Percentiles rank a stretch among this genome's conserved stretches.
phyloP scores from a whole-genome alignment of 2,888 invertebrate species.

The Drosophila nr. medialis region DNA sequence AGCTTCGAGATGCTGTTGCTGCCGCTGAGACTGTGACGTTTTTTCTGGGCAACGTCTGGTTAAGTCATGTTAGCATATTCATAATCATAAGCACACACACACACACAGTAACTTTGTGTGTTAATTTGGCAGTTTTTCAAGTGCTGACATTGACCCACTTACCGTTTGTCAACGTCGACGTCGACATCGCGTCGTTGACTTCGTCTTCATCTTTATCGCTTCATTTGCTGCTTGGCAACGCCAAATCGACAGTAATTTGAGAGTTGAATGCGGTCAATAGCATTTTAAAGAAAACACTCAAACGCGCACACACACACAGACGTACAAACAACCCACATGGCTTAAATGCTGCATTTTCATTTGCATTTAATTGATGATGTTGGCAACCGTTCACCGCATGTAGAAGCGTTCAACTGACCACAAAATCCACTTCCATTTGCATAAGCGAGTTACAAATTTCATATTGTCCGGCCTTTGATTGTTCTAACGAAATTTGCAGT shows the following conservation, averaged over 20 bases:
- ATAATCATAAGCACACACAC: constrained; percentile 5
- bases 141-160: constrained; percentile 82
- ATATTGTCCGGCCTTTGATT: constrained; percentile 20
- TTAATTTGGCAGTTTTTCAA: constrained; percentile 78
- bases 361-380: constrained; percentile 36
- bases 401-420: constrained; percentile 13
- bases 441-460: constrained; percentile 49
- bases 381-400: neutral
- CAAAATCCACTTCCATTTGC: constrained; percentile 40
- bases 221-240: constrained; percentile 51
- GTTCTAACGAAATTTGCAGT: constrained; percentile 16
- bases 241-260: constrained; percentile 22
- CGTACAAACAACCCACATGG: constrained; percentile 1
- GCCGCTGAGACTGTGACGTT: constrained; percentile 30
- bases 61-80: constrained; percentile 30
- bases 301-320: neutral
- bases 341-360: constrained; percentile 8
- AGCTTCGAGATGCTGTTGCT: constrained; percentile 29
- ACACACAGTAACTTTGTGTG: constrained; percentile 35
- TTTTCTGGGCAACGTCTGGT: constrained; percentile 40
- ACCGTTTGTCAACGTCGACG: constrained; percentile 64
- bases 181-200: constrained; percentile 20
- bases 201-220: constrained; percentile 51
- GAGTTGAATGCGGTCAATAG: constrained; percentile 74
- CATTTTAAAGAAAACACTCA: constrained; percentile 40